These are phyloP conservation scores for Melitaea cinxia DNA, from an alignment of 1,140 invertebrate species.

Conservation along the genomic window DNA sequence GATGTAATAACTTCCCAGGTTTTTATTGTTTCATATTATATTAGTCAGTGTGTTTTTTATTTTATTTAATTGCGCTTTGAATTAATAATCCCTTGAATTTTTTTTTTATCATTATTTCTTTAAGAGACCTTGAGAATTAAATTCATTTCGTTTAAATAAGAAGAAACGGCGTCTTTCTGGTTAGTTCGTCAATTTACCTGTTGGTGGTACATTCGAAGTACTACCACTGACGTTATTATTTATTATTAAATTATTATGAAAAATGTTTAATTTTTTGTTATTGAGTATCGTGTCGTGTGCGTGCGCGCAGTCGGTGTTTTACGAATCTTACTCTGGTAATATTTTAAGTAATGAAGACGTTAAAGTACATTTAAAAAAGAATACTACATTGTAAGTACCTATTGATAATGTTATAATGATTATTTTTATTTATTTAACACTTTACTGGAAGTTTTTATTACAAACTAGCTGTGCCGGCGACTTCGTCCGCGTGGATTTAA, in stretches of 20 bases:
- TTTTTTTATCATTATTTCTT: no score
- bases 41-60: no score
- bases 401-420: no score
- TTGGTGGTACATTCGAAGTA: not conserved
- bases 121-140: not conserved
- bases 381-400: conserved; percentile 25
- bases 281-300: not conserved
- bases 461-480: no score
- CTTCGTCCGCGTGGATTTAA: no score
- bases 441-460: no score
- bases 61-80: no score
- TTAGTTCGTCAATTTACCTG: not conserved
- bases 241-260: no score
- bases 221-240: not conserved
- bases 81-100: no score
- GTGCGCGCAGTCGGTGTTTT: conserved; percentile 13
- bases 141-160: not conserved
- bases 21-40: no score
- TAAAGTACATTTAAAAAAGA: conserved; percentile 15
- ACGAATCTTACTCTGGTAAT: conserved; percentile 13
- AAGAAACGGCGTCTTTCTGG: not conserved
- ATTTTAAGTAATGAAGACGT: conserved; percentile 10
- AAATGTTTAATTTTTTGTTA: not conserved
- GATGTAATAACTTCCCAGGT: no score
- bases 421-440: no score